Base-by-base conservation (phyloP, 2,888 invertebrate species). In the Amorpha juglandis region DNA sequence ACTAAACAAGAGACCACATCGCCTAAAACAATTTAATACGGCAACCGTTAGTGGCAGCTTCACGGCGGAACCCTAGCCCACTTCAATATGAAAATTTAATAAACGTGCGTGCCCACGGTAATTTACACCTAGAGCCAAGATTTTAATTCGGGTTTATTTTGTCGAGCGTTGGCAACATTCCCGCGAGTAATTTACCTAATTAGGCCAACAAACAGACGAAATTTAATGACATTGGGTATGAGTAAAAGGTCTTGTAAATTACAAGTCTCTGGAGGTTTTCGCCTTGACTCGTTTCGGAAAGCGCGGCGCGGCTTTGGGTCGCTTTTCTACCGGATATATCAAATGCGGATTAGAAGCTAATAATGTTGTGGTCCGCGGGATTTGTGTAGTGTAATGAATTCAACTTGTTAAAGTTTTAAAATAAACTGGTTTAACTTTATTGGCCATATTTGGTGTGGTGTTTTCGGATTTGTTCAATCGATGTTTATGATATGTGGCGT, bases 201-300 rank as follows among this genome's bases (percentile, higher is more conserved):
- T 88, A 89, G 81, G 79, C 78, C 71, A 82, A 86, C 87, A 89
- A 88, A 88, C 86, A 84, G 83, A 81, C 81, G 76, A 81, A 87
- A 85, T 88, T 86, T 89, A 86, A 89, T 85, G 83, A 79, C 78
- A 70, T 67, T 77, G 75, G 71, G 66, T 79, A 80, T 81, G 82
- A 76, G 83, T 84, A 83, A 86, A 86, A 84, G 83, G 76, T 74
- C 73, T 76, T 76, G 81, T 68, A 80, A 87, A 89, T 88, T 88
- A 88, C 86, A 84, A 85, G 84, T 79, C 84, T 83, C 85, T 72
- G 70, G 81, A 79, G 83, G 76, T 72, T n/a, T 73, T 72, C 55
- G 53, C 19, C 27, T 38, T 64, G 58, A 51, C 33, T 62, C 14
- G 33, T 66, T 62, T 11, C 0, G 33, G 33, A 35, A 1, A 50